Evolutionary conservation across 2,797 vertebrate species (phyloP).

Genomic region (Rhabdophis nuchalis): DNA sequence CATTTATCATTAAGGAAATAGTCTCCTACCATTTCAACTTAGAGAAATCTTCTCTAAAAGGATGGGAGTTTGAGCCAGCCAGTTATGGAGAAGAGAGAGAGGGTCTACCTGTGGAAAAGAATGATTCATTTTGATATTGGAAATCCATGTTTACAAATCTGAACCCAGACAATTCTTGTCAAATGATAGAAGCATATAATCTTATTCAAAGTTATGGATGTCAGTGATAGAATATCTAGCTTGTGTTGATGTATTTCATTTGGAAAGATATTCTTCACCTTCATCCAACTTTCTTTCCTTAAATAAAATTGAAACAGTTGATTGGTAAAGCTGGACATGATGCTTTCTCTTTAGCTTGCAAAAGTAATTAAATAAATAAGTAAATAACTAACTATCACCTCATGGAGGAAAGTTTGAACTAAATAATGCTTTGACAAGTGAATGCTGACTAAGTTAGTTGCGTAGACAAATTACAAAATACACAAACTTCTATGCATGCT

Average conservation of each 20-base stretch:
- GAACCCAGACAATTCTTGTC: neutral
- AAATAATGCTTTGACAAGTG: neutral
- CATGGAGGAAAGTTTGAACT: neutral
- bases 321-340: neutral
- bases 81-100: neutral
- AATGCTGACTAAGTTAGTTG: neutral
- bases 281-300: neutral
- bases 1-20: neutral
- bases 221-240: neutral
- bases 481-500: neutral
- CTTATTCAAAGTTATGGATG: neutral
- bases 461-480: neutral
- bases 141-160: neutral
- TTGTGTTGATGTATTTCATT: neutral
- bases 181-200: conserved; percentile 9
- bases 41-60: neutral
- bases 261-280: neutral
- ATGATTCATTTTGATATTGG: neutral
- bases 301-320: neutral
- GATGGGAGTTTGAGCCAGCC: neutral
- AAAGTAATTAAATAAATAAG: neutral
- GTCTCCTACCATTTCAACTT: neutral
- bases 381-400: neutral
- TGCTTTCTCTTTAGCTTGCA: neutral
- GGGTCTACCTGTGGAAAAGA: neutral